Base-by-base conservation (phyloP, 2,113 vertebrate genomes). In the Pterocles gutturalis region DNA sequence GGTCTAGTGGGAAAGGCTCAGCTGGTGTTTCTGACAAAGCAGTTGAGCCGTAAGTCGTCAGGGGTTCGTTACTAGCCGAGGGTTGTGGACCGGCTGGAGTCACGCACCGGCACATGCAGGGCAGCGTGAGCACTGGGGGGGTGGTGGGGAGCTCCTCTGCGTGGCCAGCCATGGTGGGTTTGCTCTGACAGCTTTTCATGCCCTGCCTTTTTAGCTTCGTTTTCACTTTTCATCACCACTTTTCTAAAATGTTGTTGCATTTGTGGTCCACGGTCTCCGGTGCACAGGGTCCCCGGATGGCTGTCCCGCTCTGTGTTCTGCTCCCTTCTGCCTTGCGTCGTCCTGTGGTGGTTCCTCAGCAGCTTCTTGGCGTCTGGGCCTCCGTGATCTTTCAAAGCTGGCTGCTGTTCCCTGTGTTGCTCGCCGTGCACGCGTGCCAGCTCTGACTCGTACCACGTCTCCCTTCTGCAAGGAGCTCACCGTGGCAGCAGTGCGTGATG, bases 91-190 rank as follows among this genome's bases (percentile, higher is more conserved):
- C 7, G 54, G 31, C n/a, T 19, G 5, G 33, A 51, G 25, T 70
- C 43, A 15, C 12, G 41, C 41, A 41, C 41, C 41, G 41, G 2
- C 1, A 1, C 16, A 21, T 46, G 51, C 66, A 18, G 55, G 57
- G n/a, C 57, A 20, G 46, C 1, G 1, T 2, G 34, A 29, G 41
- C 9, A 5, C 5, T 4, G 4, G 36, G 24, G 36, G 24, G 8
- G 19, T 20, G n/a, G 34, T 67, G 21, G 25, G 75, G 28, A 58
- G 60, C 53, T 75, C 17, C 4, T 38, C 13, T 38, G 45, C 36
- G 3, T 0, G 1, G 64, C 49, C 3, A 1, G 46, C 36, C 7
- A n/a, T 3, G 15, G 25, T n/a, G 70, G 6, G 3, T 49, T 58
- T 64, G 29, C 24, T 18, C 53, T 53, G 49, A 2, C 13, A 3